Evolutionary conservation across 2,113 vertebrate genomes (phyloP), one percentile per base, ranked within the genome.

Genomic region (Vireo altiloquus): DNA sequence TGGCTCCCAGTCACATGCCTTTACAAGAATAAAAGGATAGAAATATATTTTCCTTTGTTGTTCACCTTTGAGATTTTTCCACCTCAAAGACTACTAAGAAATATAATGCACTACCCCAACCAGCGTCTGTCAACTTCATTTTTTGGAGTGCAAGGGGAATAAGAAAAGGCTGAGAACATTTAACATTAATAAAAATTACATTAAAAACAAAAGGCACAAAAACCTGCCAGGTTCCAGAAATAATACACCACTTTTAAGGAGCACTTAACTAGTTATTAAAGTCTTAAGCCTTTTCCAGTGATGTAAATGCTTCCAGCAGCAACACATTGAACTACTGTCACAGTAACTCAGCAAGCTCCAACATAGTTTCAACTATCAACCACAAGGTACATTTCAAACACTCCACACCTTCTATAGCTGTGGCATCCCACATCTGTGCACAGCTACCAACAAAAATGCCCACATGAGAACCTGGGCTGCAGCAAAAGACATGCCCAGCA

Each of bases 1-100:
- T 87, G 89, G 78, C 78, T 96, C 74, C 54, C 56, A 65, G 59
- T 81, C 35, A 6, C 74, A 92, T 74, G 91, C 78, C 89, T 81
- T 69, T 52, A 83, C 37, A 83, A 64, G 91, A 92, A 92, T 49
- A 80, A 93, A 87, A 72, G 59, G 68, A 83, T 64, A 72, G 28
- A 69, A 87, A 63, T 75, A 77, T 54, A 8, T 90, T 86, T 82
- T 39, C 83, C 80, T 85, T 63, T 53, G 52, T n/a, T 91, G 66
- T 54, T 89, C 81, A 89, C 84, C 84, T 92, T 56, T 64, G 59
- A 85, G 70, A 65, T 56, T 78, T 87, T 83, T 57, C 82, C 53
- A 71, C 57, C 86, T 88, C 59, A 72, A 89, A 59, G 64, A 30
- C 65, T 30, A 64, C 46, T n/a, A 63, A 53, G 59, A 85, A 65